Base-by-base conservation (phyloP, 2,113 vertebrate genomes). In the Taxidea taxus region DNA sequence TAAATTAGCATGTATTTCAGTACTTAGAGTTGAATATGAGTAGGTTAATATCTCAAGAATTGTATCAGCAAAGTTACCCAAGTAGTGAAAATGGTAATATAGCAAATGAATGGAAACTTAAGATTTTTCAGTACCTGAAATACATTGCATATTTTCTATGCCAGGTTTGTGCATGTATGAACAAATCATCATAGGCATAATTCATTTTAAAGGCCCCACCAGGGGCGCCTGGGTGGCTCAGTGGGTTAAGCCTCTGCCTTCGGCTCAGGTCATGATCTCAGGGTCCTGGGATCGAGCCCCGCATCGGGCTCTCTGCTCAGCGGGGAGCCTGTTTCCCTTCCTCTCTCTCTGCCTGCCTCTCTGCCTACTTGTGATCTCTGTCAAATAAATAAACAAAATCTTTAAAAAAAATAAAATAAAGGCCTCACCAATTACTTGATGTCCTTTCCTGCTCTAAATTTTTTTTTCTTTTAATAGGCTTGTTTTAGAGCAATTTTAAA, bases 21-120 rank as follows among this genome's bases (percentile, higher is more conserved):
- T 92, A 87, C 39, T 81, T 88, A 77, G 27, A 84, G 5, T 56
- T 70, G 62, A 97, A 77, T 93, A 18, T 83, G 72, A 66, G 7
- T 93, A 10, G 68, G 15, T 83, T 96, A 66, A 37, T 80, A 77
- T 58, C 29, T 94, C 21, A 92, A 74, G 20, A 62, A 87, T 90
- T 95, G 85, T 87, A 37, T 95, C 34, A 96, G 37, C 12, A 18
- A 56, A 90, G 21, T 87, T 87, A 72, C 54, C 80, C 34, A 95
- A n/a, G 39, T 56, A 37, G n/a, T 90, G 15, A 42, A 95, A 88
- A 25, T 92, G 20, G 31, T 94, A 82, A 86, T 77, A 4, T 84
- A 77, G 10, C 21, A 92, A 87, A 81, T 90, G 92, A 94, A 58
- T 87, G 15, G 49, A 49, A 97, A 93, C 42, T 77, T 66, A 80